Evolutionary conservation across 2,888 invertebrate genomes (phyloP).

Genomic region (Oxystoma pomonae): DNA sequence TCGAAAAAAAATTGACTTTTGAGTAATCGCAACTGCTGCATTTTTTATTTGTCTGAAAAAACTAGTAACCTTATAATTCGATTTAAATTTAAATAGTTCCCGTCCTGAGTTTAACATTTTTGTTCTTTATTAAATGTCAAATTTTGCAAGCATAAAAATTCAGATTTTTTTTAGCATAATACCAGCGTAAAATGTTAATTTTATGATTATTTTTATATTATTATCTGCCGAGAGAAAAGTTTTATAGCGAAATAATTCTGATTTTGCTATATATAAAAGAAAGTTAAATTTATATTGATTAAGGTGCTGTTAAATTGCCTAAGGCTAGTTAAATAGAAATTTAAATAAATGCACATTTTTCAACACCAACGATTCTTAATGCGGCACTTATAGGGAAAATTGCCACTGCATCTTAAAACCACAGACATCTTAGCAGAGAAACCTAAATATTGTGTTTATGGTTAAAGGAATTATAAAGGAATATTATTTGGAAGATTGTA

Average conservation of each 20-base stretch:
- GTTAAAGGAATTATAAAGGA: too few relatives aligned
- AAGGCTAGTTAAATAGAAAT: not conserved
- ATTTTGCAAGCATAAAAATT: constrained; percentile 10
- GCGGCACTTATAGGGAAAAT: not conserved
- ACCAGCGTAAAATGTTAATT: not conserved
- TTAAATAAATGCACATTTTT: not conserved
- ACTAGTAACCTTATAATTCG: not conserved
- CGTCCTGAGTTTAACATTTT: not conserved
- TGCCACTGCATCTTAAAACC: not conserved
- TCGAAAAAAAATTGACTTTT: too few relatives aligned
- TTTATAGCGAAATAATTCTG: not conserved
- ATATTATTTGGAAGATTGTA: too few relatives aligned
- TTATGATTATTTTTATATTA: not conserved
- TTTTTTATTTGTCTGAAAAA: not conserved
- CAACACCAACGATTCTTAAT: not conserved
- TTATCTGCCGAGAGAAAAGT: not conserved
- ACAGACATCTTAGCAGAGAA: not conserved
- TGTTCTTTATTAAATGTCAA: constrained; percentile 7
- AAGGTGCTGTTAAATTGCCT: not conserved
- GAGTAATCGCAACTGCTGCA: too few relatives aligned
- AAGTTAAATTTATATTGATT: not conserved
- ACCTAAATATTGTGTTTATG: too few relatives aligned
- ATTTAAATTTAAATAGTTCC: not conserved
- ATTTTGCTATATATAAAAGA: not conserved
- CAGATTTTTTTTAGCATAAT: not conserved